A percentile compares a stretch with the other conserved stretches of the same genome.
phyloP scores from a whole-genome alignment of 2,888 invertebrate genomes.

The Sesia bembeciformis region DNA sequence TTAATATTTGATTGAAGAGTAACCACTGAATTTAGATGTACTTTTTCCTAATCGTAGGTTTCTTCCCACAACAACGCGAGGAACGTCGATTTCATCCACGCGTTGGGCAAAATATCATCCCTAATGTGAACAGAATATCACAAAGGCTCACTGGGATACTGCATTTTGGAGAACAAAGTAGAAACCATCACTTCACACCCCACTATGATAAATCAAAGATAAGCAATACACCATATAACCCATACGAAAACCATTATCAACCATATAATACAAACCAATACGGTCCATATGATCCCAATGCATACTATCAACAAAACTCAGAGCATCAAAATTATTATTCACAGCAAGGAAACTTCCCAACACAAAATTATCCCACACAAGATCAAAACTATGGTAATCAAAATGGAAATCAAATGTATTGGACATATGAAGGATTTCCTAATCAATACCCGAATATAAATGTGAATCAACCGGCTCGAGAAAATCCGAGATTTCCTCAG shows the following conservation, averaged over 20 bases:
- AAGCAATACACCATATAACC: slow-evolving; percentile 6
- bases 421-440: neutral
- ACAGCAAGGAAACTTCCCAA: neutral
- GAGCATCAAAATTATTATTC: slow-evolving; percentile 13
- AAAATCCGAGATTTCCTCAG: neutral
- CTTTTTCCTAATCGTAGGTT: slow-evolving; percentile 23
- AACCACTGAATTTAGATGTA: neutral
- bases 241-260: slow-evolving; percentile 11
- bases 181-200: slow-evolving; percentile 13
- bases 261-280: slow-evolving; percentile 10
- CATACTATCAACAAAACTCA: slow-evolving; percentile 8
- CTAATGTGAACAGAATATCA: slow-evolving; percentile 19
- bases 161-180: slow-evolving; percentile 15
- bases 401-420: neutral
- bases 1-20: no score
- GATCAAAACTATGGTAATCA: neutral
- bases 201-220: slow-evolving; percentile 13
- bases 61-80: slow-evolving; percentile 24
- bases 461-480: neutral
- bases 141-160: slow-evolving; percentile 23
- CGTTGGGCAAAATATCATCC: slow-evolving; percentile 14
- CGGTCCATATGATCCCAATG: slow-evolving; percentile 3
- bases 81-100: slow-evolving; percentile 20
- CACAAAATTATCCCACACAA: neutral
- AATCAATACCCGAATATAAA: neutral